phyloP scores from a whole-genome alignment of 2,888 invertebrate genomes.

The Ochropleura leucogaster region DNA sequence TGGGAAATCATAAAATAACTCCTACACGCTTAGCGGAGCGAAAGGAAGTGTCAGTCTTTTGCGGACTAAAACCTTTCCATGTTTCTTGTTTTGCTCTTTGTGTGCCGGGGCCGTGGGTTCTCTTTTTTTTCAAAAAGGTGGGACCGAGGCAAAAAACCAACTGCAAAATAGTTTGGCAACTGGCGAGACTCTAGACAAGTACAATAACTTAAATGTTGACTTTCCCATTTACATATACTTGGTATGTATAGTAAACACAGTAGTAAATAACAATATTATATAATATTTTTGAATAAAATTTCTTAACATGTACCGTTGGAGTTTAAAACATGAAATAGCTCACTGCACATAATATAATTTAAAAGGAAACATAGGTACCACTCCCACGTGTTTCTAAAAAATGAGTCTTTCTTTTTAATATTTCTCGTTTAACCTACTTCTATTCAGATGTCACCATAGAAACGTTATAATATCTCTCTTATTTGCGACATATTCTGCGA shows the following conservation, averaged over 20 bases:
- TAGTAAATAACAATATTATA: background rate
- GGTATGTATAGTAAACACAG: background rate
- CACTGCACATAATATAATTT: background rate
- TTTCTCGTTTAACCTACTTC: background rate
- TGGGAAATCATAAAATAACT: no score
- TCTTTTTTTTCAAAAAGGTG: background rate
- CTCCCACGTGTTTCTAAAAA: background rate
- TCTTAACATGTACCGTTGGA: background rate
- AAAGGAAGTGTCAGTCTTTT: no score
- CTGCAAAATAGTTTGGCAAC: background rate
- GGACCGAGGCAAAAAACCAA: background rate
- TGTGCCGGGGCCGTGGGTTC: no score
- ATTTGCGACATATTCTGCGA: slow-evolving; percentile 13
- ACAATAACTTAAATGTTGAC: background rate
- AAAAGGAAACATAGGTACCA: background rate
- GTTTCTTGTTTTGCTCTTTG: no score
- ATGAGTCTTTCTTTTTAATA: background rate
- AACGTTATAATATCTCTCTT: background rate
- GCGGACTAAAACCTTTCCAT: no score
- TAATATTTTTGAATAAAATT: slow-evolving; percentile 6
- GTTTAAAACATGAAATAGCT: background rate
- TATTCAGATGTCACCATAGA: background rate
- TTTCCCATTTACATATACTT: background rate
- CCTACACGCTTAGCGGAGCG: no score
- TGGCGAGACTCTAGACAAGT: background rate